Evolutionary conservation across 2,888 invertebrate species (phyloP).

Genomic region (Lepidochitona cinerea): DNA sequence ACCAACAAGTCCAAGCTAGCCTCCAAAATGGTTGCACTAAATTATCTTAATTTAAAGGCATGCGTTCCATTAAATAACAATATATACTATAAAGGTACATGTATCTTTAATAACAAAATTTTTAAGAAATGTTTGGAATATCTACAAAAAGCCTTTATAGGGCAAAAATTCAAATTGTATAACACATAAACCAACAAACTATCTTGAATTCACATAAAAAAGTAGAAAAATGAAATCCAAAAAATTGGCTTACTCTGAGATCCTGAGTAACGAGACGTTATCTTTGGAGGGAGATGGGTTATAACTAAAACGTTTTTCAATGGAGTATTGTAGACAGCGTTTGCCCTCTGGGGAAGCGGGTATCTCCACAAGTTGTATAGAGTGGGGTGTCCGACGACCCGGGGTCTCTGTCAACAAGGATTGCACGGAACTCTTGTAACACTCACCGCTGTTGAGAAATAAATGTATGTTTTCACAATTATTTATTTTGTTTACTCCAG

Average conservation of each 20-base stretch:
- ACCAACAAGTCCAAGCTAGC: too few species aligned
- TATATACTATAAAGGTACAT: too few species aligned
- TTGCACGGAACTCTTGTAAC: slow-evolving; percentile 82
- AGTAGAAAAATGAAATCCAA: too few species aligned
- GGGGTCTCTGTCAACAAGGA: slow-evolving; percentile 74
- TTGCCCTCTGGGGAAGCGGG: slow-evolving; percentile 75
- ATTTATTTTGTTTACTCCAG: background rate
- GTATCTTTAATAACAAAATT: too few species aligned
- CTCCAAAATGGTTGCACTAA: too few species aligned
- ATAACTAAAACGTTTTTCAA: slow-evolving; percentile 68
- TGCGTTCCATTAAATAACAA: too few species aligned
- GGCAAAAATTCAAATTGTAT: too few species aligned
- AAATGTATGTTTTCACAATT: background rate
- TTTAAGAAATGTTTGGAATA: too few species aligned
- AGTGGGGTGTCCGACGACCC: slow-evolving; percentile 77
- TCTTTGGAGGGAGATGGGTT: background rate
- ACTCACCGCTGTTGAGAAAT: slow-evolving; percentile 77
- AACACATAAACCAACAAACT: too few species aligned
- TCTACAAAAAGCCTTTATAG: too few species aligned
- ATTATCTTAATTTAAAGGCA: too few species aligned
- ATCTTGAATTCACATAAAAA: too few species aligned
- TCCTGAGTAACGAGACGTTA: slow-evolving; percentile 39
- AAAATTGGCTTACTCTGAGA: slow-evolving; percentile 52
- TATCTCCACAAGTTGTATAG: slow-evolving; percentile 87
- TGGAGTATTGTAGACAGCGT: slow-evolving; percentile 78